Conservation (phyloP, 2,888 invertebrate genomes). For the Lamellibrachia satsuma region DNA sequence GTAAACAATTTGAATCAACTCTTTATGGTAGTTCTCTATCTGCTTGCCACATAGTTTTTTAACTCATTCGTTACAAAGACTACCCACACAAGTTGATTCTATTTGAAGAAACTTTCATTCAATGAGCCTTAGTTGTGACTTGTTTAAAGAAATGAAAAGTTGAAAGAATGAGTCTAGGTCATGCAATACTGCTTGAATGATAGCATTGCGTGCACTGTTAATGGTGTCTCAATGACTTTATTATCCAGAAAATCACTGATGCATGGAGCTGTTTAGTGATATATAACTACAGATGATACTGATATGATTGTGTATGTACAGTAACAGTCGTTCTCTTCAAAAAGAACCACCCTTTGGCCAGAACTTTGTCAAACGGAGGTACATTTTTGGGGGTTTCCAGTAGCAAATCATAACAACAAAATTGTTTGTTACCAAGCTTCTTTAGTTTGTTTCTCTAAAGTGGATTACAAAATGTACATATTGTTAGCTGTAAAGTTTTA, state of each 20-base stretch:
- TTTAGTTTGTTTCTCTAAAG: too few species aligned
- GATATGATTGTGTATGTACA: not conserved
- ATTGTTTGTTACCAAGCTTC: too few species aligned
- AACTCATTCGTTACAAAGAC: not conserved
- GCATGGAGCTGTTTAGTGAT: not conserved
- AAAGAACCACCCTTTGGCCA: not conserved
- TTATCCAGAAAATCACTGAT: not conserved
- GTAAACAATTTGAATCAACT: too few species aligned
- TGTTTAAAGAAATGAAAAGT: constrained; percentile 1
- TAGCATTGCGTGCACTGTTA: constrained; percentile 10
- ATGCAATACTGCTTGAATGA: not conserved
- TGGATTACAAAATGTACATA: not conserved
- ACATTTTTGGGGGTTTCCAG: not conserved
- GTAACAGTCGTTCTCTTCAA: too few species aligned
- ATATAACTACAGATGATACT: constrained; percentile 1
- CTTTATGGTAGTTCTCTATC: too few species aligned
- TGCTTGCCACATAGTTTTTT: too few species aligned
- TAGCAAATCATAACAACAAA: too few species aligned
- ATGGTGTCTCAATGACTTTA: not conserved
- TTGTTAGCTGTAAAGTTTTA: not conserved
- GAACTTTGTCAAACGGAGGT: not conserved
- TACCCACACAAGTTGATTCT: not conserved
- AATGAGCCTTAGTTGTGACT: not conserved
- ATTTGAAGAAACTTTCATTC: not conserved
- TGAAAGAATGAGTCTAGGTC: not conserved